These are phyloP conservation scores for Otus sunia DNA, from an alignment of 2,113 vertebrate genomes.

Conservation along the genomic window DNA sequence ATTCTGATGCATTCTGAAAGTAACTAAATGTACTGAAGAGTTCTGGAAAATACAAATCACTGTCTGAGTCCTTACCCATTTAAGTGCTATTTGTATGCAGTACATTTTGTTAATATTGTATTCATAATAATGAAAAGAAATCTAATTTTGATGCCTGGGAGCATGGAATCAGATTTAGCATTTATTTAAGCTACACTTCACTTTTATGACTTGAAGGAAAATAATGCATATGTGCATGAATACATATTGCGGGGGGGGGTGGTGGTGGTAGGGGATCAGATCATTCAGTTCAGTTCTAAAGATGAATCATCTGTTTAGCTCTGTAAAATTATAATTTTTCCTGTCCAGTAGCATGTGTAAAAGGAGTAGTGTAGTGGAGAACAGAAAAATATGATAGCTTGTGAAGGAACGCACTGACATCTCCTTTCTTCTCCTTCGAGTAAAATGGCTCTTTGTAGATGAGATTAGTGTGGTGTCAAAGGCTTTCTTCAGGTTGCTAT, in stretches of 20 bases:
- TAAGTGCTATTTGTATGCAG: slow-evolving; percentile 2
- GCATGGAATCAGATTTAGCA: neutral
- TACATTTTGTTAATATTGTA: neutral
- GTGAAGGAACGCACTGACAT: neutral
- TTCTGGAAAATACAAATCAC: neutral
- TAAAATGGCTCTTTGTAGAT: neutral
- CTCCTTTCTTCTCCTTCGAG: neutral
- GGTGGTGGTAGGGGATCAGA: neutral
- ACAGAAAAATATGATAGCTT: neutral
- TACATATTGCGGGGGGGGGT: neutral
- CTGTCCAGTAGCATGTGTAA: neutral
- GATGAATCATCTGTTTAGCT: neutral
- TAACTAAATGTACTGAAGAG: neutral
- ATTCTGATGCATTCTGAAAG: neutral
- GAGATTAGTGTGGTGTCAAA: neutral
- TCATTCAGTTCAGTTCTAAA: neutral
- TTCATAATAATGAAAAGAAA: neutral
- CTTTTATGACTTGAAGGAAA: neutral
- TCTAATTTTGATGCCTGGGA: neutral
- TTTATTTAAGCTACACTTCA: slow-evolving; percentile 15
- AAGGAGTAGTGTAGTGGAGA: neutral
- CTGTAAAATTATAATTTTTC: neutral
- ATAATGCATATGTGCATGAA: neutral
- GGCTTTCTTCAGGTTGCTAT: neutral
- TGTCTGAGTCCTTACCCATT: neutral